A percentile compares a stretch with the other conserved stretches of the same genome.
Evolutionary conservation across 2,888 invertebrate species (phyloP).

Genomic region (Alsophila aescularia): DNA sequence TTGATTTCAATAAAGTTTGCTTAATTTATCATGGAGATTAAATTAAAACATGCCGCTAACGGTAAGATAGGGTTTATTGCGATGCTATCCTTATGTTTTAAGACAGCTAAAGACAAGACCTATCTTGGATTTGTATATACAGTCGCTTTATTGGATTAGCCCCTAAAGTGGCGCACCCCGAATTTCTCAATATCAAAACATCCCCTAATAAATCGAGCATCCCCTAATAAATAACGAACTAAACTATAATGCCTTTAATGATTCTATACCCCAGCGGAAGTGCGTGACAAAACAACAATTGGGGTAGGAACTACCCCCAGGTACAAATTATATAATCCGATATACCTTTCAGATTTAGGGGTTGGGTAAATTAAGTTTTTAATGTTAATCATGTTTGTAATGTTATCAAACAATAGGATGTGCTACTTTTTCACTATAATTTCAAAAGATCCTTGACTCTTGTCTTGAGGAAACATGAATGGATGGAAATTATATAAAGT

Average conservation of each 20-base stretch:
- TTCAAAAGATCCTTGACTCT: too few relatives aligned
- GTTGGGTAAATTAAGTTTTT: not conserved
- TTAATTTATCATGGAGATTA: too few relatives aligned
- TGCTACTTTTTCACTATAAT: not conserved
- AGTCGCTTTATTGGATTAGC: slow-evolving; percentile 12
- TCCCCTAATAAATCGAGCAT: slow-evolving; percentile 24
- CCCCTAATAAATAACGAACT: slow-evolving; percentile 29
- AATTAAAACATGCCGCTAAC: too few relatives aligned
- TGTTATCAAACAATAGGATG: not conserved
- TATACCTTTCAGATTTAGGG: slow-evolving; percentile 7
- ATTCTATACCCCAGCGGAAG: slow-evolving; percentile 19
- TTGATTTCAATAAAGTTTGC: too few relatives aligned
- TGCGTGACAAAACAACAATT: slow-evolving; percentile 30
- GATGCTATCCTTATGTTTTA: too few relatives aligned
- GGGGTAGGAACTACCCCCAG: slow-evolving; percentile 25
- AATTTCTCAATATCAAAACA: slow-evolving; percentile 28
- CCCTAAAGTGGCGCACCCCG: not conserved
- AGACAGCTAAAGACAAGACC: too few relatives aligned
- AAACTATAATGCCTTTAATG: slow-evolving; percentile 30
- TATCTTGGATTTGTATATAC: too few relatives aligned
- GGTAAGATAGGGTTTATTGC: too few relatives aligned
- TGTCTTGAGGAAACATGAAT: too few relatives aligned
- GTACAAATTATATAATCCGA: slow-evolving; percentile 23
- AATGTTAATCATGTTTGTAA: not conserved
- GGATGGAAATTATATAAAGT: too few relatives aligned